Conservation (phyloP, 1,140 invertebrate genomes). For the Oryzaephilus surinamensis region DNA sequence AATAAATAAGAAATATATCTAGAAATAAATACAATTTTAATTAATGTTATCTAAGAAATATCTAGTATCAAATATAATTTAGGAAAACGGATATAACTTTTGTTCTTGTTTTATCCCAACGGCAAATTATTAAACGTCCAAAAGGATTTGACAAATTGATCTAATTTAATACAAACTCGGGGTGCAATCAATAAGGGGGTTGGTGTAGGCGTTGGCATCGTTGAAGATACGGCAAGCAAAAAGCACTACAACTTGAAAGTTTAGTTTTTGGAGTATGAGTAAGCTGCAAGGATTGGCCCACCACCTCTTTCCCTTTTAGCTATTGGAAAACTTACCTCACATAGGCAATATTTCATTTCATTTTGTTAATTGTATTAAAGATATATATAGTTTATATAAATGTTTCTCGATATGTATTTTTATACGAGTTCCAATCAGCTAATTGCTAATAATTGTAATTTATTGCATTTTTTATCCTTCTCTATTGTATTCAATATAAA, state of each 20-base stretch:
- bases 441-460: constrained; percentile 26
- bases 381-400: too few species aligned
- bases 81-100: constrained; percentile 21
- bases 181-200: constrained; percentile 21
- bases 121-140: constrained; percentile 23
- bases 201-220: constrained; percentile 6
- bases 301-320: too few species aligned
- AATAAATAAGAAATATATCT: too few species aligned
- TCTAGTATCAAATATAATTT: too few species aligned
- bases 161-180: constrained; percentile 23
- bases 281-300: too few species aligned
- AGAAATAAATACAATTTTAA: too few species aligned
- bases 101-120: constrained; percentile 20
- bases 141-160: constrained; percentile 26
- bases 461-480: constrained; percentile 8
- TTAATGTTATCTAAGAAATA: too few species aligned
- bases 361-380: constrained; percentile 18
- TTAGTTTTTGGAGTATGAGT: too few species aligned
- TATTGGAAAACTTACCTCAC: too few species aligned
- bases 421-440: constrained; percentile 25
- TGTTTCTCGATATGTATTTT: constrained; percentile 4
- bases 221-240: too few species aligned
- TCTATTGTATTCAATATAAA: too few species aligned
- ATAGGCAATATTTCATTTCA: constrained; percentile 19
- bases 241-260: too few species aligned